Base-by-base conservation (phyloP, 1,140 invertebrate species). In the Stegodyphus mimosarum region DNA sequence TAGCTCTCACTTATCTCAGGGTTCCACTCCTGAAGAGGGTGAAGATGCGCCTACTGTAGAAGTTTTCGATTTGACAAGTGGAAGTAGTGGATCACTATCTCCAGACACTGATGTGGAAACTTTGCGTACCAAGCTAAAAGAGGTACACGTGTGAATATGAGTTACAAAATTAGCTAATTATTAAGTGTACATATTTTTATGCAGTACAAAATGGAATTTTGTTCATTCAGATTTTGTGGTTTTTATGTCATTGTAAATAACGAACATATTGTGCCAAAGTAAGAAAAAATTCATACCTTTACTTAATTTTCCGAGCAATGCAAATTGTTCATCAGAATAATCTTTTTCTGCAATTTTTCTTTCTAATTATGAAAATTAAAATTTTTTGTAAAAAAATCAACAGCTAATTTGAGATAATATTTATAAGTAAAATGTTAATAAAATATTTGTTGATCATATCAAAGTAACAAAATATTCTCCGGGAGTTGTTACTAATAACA, bases 111-210 rank as follows among this genome's bases (percentile, higher is more conserved):
- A 89, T 83, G 74, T 87, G 15, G 86, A 87, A 53, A 86, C 83
- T 10, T 50, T 89, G 13, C 87, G 87, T 70, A 76, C 85, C 18
- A 88, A 89, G 75, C 74, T 89, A 69, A 88, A 94, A 91, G 94
- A 96, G 94, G 95, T 96, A 91, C 87, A 89, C 13, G 5, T 17
- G 10, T 75, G 52, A 33, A 33, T 33, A 13, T 78, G 33, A 48
- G 48, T 60, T 70, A 33, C 2, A 63, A 11, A n/a, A 63, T 11
- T 63, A 11, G 33, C 60, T n/a, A 63, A 63, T 11, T 63, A 10
- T 63, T 63, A 11, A 63, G 1, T 63, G n/a, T 63, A 2, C 1
- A 10, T 4, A 63, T 63, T 63, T 63, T 63, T 63, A 63, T 63
- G 60, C 10, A 11, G 60, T 63, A n/a, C n/a, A n/a, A 63, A n/a